Percentiles rank a stretch among this genome's conserved stretches.
These are phyloP conservation scores for Gymnarchus niloticus DNA, from an alignment of 2,113 vertebrate species.

Conservation along the genomic window DNA sequence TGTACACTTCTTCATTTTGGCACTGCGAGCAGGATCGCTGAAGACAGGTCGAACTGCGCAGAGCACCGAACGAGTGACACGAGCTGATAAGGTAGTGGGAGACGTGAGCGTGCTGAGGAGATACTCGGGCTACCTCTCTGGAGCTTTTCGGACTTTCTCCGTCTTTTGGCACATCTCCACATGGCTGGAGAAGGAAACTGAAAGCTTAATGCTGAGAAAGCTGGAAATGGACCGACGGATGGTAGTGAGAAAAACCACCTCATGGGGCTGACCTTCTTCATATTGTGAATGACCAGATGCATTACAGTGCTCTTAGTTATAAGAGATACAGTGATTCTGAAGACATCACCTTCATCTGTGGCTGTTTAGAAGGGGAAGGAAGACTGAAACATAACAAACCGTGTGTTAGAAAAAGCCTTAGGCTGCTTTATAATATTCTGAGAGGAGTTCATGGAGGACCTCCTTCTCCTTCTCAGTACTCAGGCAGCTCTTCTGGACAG, in stretches of 20 bases:
- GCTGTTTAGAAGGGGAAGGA: not conserved
- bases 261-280: not conserved
- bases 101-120: not conserved
- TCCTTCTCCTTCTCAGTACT: not conserved
- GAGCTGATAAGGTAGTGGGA: not conserved
- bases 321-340: not conserved
- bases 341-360: not conserved
- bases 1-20: not conserved
- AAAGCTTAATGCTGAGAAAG: slow-evolving; percentile 1
- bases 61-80: not conserved
- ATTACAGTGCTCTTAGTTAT: not conserved
- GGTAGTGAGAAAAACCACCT: not conserved
- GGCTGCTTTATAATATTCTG: not conserved
- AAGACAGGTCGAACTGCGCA: not conserved
- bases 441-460: not conserved
- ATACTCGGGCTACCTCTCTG: not conserved
- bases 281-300: not conserved
- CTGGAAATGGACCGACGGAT: not conserved
- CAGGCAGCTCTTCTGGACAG: no score
- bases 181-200: not conserved
- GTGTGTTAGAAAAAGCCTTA: not conserved
- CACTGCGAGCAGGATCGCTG: not conserved
- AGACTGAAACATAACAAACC: not conserved
- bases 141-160: not conserved
- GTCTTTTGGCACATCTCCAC: not conserved